Evolutionary conservation across 2,113 vertebrate genomes (phyloP), one percentile per base, ranked within the genome.

Genomic region (Phodopus roborovskii): DNA sequence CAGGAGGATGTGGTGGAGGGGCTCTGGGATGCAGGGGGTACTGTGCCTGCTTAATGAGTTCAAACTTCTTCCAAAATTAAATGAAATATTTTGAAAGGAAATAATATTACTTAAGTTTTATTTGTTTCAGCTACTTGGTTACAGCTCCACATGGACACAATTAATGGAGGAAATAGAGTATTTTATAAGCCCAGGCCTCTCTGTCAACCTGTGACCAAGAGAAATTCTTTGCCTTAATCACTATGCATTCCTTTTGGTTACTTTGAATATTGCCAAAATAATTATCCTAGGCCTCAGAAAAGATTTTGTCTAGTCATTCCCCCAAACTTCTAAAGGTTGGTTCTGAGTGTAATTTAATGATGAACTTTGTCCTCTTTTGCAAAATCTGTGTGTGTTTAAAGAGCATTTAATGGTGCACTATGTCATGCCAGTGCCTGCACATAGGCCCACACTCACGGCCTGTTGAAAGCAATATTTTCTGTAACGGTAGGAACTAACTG

Each of bases 51-150:
- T 98, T 98, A 98, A 98, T 98, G 97, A 98, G 97, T 96, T 98
- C 98, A 98, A 98, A 98, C 97, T 97, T 98, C 98, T 99, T 98
- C 98, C 97, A 98, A 98, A 98, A 98, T 98, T 98, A 98, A 99
- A 97, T 98, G 97, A 98, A 98, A 98, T 98, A 96, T 98, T 98
- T 99, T 98, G 95, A 98, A 98, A 98, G 98, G 98, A 98, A 99
- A 98, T 98, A 98, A 98, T 98, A 98, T 99, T 98, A 98, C 98
- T 98, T 98, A 95, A 96, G 97, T 98, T 99, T 99, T 99, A 99
- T 99, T 99, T 99, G 98, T 99, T 98, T 97, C 98, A 98, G 98
- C 98, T 98, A 98, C 98, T 98, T 98, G 98, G 98, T 99, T 99
- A 99, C 98, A 99, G 97, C 97, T 98, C 98, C 98, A 98, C 98